These are phyloP conservation scores for Lepus europaeus DNA, from an alignment of 2,113 vertebrate species.

Conservation along the genomic window DNA sequence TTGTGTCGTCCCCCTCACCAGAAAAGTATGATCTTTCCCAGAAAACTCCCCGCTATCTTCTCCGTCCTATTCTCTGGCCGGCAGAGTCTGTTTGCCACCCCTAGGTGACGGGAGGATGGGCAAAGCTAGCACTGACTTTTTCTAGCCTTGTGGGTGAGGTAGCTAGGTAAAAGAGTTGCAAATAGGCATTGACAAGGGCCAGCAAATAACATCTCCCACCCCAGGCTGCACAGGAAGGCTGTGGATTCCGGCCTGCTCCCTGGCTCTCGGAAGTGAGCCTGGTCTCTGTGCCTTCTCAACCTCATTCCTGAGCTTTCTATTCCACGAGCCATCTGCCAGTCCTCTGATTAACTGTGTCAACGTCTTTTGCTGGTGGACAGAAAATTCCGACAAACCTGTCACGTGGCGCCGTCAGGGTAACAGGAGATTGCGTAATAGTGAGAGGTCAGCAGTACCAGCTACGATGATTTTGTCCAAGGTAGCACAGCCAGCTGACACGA, in stretches of 20 bases:
- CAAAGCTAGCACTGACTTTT: neutral
- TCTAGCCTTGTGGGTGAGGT: neutral
- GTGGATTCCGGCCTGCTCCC: neutral
- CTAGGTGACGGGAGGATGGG: neutral
- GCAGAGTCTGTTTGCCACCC: neutral
- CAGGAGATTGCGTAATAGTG: fast-evolving
- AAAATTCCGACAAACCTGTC: neutral
- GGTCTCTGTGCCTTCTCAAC: neutral
- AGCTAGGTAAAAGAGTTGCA: neutral
- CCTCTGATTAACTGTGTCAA: neutral
- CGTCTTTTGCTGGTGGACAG: neutral
- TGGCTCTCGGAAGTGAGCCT: neutral
- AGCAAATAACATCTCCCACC: neutral
- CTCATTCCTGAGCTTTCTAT: neutral
- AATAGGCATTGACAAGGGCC: neutral
- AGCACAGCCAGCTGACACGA: neutral
- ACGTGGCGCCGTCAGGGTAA: neutral
- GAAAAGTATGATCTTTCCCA: neutral
- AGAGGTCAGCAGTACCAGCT: neutral
- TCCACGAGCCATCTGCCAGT: neutral
- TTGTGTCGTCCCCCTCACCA: neutral
- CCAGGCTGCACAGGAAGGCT: neutral
- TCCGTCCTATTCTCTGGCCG: neutral
- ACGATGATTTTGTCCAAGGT: neutral
- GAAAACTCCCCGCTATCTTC: neutral